phyloP scores from a whole-genome alignment of 2,797 vertebrate species.

The Spondyliosoma cantharus region DNA sequence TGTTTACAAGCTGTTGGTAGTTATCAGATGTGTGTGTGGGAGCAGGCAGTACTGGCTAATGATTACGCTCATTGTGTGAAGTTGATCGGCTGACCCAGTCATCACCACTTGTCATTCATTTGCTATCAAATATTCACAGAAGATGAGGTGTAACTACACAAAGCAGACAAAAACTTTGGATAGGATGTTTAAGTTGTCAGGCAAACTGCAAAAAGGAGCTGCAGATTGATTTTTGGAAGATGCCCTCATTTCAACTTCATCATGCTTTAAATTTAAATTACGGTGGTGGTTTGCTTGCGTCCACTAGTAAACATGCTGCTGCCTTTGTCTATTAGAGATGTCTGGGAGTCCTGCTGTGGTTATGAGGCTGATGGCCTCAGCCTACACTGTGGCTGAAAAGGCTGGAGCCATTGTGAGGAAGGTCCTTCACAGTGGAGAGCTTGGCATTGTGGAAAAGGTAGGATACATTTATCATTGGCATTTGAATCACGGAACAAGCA shows the following conservation, averaged over 20 bases:
- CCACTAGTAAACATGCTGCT: not conserved
- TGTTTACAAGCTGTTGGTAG: not conserved
- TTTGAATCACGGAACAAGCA: not conserved
- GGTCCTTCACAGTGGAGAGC: constrained; percentile 91
- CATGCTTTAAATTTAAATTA: not conserved
- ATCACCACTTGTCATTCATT: not conserved
- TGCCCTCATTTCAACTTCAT: not conserved
- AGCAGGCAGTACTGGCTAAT: not conserved
- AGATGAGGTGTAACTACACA: not conserved
- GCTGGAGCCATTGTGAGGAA: constrained; percentile 90
- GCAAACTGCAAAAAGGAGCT: not conserved
- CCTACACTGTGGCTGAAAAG: constrained; percentile 89
- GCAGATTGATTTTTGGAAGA: not conserved
- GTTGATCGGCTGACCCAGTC: not conserved
- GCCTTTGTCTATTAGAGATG: constrained; percentile 78
- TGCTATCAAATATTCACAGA: not conserved
- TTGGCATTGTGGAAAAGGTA: constrained; percentile 97
- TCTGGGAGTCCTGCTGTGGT: constrained; percentile 86
- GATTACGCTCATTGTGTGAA: not conserved
- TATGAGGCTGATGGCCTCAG: constrained; percentile 91
- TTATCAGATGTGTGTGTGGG: not conserved
- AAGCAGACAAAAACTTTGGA: not conserved
- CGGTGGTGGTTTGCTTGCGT: not conserved
- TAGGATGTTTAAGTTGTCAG: not conserved
- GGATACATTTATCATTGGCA: not conserved